phyloP scores from a whole-genome alignment of 2,888 invertebrate genomes.

The Scaptomyza reducta region DNA sequence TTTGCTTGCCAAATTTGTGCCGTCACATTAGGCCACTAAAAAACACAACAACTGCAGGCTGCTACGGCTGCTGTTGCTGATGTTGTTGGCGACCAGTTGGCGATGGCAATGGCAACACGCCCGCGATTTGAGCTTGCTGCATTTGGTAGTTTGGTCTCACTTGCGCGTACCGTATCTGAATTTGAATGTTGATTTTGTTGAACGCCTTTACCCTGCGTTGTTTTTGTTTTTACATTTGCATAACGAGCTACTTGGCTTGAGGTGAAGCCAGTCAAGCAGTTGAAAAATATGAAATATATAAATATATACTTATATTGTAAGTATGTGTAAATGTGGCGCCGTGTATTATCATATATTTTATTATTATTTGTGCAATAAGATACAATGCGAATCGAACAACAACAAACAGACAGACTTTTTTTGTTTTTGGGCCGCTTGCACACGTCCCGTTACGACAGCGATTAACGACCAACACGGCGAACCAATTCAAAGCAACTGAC shows the following conservation, averaged over 20 bases:
- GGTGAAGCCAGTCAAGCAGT: conserved; percentile 30
- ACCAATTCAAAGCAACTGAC: conserved; percentile 69
- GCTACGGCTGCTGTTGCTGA: conserved; percentile 20
- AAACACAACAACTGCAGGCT: conserved; percentile 21
- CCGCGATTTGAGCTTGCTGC: conserved; percentile 44
- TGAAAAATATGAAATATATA: conserved; percentile 14
- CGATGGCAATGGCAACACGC: conserved; percentile 39
- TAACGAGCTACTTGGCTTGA: conserved; percentile 41
- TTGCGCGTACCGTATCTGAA: conserved; percentile 12
- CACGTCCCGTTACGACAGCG: conserved; percentile 47
- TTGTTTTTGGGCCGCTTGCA: not conserved
- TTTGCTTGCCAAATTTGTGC: conserved; percentile 64
- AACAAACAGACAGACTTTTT: not conserved
- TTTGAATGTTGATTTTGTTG: conserved; percentile 26
- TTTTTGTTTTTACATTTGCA: conserved; percentile 40
- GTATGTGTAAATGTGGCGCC: conserved; percentile 12
- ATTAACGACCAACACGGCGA: conserved; percentile 64
- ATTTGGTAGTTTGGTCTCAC: conserved; percentile 25
- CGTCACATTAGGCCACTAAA: conserved; percentile 52
- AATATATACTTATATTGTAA: not conserved
- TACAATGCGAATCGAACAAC: conserved; percentile 2
- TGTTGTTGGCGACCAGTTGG: conserved; percentile 43
- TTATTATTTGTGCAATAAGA: conserved; percentile 28
- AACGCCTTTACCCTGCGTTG: conserved; percentile 50
- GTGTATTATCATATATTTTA: conserved; percentile 34